Evolutionary conservation across 2,113 vertebrate species (phyloP).

Genomic region (Pongo abelii): DNA sequence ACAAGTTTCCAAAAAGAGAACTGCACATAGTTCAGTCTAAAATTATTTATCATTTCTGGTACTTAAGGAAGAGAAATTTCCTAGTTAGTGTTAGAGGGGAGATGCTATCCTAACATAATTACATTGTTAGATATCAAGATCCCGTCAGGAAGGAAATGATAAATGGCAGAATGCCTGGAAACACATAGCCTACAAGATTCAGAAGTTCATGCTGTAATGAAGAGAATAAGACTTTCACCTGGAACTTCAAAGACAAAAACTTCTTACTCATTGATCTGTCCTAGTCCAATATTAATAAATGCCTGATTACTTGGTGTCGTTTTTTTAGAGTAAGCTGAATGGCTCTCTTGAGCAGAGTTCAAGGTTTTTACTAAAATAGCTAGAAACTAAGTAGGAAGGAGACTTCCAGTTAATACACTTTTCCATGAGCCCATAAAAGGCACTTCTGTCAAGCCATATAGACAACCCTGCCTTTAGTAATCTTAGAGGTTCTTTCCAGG

Average conservation of each 20-base stretch:
- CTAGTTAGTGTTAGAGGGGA: neutral
- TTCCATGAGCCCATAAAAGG: neutral
- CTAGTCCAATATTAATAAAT: slow-evolving; percentile 24
- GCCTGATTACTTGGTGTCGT: neutral
- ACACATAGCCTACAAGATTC: neutral
- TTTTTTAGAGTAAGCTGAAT: neutral
- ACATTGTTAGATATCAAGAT: neutral
- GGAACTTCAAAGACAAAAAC: neutral
- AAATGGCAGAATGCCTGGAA: neutral
- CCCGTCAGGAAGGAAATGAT: neutral
- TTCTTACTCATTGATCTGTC: neutral
- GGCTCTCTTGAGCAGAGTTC: neutral
- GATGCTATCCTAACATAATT: neutral
- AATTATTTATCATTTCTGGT: slow-evolving; percentile 19
- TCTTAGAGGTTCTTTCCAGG: neutral
- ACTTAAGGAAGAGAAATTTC: neutral
- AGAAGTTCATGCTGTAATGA: neutral
- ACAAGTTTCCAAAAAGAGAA: neutral
- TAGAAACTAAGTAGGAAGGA: slow-evolving; percentile 11
- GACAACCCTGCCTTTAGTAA: neutral
- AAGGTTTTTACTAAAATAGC: slow-evolving; percentile 40
- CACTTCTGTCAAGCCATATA: neutral
- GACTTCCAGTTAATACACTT: slow-evolving; percentile 22
- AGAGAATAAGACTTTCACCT: slow-evolving; percentile 9
- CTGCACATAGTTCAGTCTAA: neutral